phyloP scores from a whole-genome alignment of 2,888 invertebrate species.

The Drosophila fulvimacula region DNA sequence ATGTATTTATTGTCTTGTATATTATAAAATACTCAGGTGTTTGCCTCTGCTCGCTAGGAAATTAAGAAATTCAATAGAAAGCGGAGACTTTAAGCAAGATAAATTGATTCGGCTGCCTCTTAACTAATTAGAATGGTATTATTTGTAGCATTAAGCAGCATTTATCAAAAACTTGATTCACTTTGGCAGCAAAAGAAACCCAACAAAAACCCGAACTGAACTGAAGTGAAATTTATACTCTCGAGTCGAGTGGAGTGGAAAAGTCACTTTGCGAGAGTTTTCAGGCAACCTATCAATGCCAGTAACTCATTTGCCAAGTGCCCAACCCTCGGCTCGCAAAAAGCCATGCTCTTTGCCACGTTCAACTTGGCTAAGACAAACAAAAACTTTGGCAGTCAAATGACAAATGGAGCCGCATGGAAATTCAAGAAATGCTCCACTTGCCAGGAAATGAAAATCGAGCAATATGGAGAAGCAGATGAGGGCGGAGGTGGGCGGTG shows the following conservation, averaged over 20 bases:
- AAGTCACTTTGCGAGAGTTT: slow-evolving; percentile 36
- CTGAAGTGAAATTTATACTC: slow-evolving; percentile 35
- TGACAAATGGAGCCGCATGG: slow-evolving; percentile 77
- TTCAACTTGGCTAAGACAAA: slow-evolving; percentile 46
- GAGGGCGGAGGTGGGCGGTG: background rate
- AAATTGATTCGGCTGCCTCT: slow-evolving; percentile 30
- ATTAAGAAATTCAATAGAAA: slow-evolving; percentile 15
- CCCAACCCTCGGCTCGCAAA: slow-evolving; percentile 1
- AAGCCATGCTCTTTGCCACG: slow-evolving; percentile 24
- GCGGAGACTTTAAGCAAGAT: slow-evolving; percentile 41
- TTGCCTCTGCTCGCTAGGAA: slow-evolving; percentile 33
- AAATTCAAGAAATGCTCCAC: slow-evolving; percentile 59
- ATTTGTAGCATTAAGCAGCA: slow-evolving; percentile 38
- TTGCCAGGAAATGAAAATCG: slow-evolving; percentile 58
- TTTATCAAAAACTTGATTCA: slow-evolving; percentile 45
- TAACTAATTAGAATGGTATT: slow-evolving; percentile 44
- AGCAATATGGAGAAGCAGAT: slow-evolving; percentile 3
- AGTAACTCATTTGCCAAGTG: slow-evolving; percentile 52
- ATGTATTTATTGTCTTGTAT: slow-evolving; percentile 33
- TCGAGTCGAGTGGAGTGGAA: slow-evolving; percentile 5
- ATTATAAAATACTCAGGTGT: slow-evolving; percentile 46
- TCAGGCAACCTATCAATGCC: slow-evolving; percentile 63
- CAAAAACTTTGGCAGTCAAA: slow-evolving; percentile 77
- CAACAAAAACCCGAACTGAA: slow-evolving; percentile 4
- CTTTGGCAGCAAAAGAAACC: slow-evolving; percentile 1